Percentiles rank a stretch among this genome's conserved stretches.
These are phyloP conservation scores for Stomorhina lunata DNA, from an alignment of 2,888 invertebrate genomes.

Conservation along the genomic window DNA sequence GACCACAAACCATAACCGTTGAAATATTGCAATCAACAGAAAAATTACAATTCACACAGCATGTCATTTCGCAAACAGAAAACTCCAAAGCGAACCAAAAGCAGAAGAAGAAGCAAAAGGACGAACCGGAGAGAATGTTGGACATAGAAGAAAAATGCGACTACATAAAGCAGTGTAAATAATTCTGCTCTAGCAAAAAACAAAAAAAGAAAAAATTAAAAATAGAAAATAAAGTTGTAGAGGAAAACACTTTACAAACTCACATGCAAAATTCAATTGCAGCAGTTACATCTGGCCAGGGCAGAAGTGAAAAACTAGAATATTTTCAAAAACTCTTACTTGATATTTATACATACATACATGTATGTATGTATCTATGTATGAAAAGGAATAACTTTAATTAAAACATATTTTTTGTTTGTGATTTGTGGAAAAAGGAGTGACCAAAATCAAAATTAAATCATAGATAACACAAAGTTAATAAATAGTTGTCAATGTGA, in stretches of 20 bases:
- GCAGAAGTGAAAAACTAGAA: neutral
- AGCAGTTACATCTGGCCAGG: neutral
- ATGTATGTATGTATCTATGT: neutral
- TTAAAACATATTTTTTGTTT: slow-evolving; percentile 7
- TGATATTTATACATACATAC: no score
- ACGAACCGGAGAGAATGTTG: neutral
- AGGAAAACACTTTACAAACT: neutral
- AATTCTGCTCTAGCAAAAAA: neutral
- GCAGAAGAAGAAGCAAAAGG: slow-evolving; percentile 11
- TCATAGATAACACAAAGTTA: no score
- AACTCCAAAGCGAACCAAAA: neutral
- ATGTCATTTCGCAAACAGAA: slow-evolving; percentile 52
- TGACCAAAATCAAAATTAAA: neutral
- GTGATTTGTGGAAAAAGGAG: neutral
- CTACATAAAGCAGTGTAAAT: slow-evolving; percentile 18
- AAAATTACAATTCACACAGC: slow-evolving; percentile 65
- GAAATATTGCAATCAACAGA: slow-evolving; percentile 66
- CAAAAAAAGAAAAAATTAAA: slow-evolving; percentile 8
- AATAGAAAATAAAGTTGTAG: neutral
- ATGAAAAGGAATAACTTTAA: neutral
- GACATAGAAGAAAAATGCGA: slow-evolving; percentile 7
- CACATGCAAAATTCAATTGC: slow-evolving; percentile 22
- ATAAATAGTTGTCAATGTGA: no score
- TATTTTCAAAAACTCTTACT: no score
- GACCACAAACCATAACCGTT: slow-evolving; percentile 65